phyloP scores from a whole-genome alignment of 2,113 vertebrate genomes.

The Vombatus ursinus region DNA sequence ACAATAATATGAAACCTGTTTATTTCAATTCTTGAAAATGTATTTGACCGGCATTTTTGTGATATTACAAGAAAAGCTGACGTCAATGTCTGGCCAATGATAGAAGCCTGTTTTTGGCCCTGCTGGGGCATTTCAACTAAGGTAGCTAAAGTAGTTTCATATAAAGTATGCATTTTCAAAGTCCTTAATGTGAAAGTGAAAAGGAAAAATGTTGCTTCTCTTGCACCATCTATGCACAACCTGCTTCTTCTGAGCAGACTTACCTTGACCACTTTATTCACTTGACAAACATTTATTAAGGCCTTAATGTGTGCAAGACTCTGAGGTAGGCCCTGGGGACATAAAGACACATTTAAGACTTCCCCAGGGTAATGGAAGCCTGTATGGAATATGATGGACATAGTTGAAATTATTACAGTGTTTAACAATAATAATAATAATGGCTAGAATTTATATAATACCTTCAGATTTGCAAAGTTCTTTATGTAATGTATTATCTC shows the following conservation, averaged over 20 bases:
- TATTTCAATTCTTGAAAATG: conserved; percentile 44
- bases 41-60: conserved; percentile 63
- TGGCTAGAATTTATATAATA: not conserved
- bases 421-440: not conserved
- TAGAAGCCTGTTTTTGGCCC: conserved; percentile 48
- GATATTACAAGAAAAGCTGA: conserved; percentile 50
- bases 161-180: not conserved
- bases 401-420: not conserved
- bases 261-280: not conserved
- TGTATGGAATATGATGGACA: not conserved
- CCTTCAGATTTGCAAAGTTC: not conserved
- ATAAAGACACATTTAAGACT: not conserved
- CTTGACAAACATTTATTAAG: not conserved
- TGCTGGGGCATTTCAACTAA: conserved; percentile 39
- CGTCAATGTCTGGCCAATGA: conserved; percentile 31
- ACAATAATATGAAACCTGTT: conserved; percentile 54
- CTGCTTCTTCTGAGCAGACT: not conserved
- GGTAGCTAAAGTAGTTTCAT: conserved; percentile 28
- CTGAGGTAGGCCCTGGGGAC: not conserved
- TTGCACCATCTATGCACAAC: conserved; percentile 12
- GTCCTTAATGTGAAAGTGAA: not conserved
- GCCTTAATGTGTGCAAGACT: not conserved
- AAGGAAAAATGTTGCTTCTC: not conserved
- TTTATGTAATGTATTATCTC: not conserved
- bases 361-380: not conserved